A percentile compares a stretch with the other conserved stretches of the same genome.
phyloP scores from a whole-genome alignment of 2,888 invertebrate genomes.

The Calliphora vomitoria region DNA sequence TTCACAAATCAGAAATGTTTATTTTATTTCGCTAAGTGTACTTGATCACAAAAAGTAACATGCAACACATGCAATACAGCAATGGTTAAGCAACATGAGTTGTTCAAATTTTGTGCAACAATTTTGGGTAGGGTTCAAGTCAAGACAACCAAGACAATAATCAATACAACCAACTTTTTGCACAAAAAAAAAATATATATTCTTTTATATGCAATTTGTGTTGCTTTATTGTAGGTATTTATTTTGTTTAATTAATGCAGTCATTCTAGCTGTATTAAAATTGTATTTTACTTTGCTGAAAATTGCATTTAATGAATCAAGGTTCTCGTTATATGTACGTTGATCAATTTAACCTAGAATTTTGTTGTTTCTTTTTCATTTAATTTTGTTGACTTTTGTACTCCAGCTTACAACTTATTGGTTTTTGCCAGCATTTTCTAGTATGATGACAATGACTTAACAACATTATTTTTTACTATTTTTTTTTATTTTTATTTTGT shows the following conservation, averaged over 20 bases:
- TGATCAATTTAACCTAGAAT: slow-evolving; percentile 67
- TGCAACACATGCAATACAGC: slow-evolving; percentile 46
- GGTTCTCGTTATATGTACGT: slow-evolving; percentile 40
- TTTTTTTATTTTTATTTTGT: slow-evolving; percentile 17
- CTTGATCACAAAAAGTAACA: slow-evolving; percentile 3
- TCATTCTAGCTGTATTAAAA: not conserved
- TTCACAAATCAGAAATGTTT: not conserved
- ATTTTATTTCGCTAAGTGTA: slow-evolving; percentile 49
- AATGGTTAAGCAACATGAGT: slow-evolving; percentile 56
- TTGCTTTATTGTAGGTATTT: slow-evolving; percentile 27
- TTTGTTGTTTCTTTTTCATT: slow-evolving; percentile 27
- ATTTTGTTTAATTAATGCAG: slow-evolving; percentile 49
- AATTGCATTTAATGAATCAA: slow-evolving; percentile 61
- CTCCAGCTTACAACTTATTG: not conserved
- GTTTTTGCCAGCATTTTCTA: slow-evolving; percentile 4
- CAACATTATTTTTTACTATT: slow-evolving; percentile 11
- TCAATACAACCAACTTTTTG: not conserved
- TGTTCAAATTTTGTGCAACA: slow-evolving; percentile 49
- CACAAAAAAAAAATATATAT: slow-evolving; percentile 19
- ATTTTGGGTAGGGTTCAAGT: slow-evolving; percentile 56
- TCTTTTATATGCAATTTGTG: slow-evolving; percentile 1
- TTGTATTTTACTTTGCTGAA: slow-evolving; percentile 30
- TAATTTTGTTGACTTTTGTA: slow-evolving; percentile 45
- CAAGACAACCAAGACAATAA: slow-evolving; percentile 8
- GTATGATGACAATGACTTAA: slow-evolving; percentile 62